These are phyloP conservation scores for Rhynchomys soricoides DNA, from an alignment of 2,113 vertebrate species.

Conservation along the genomic window DNA sequence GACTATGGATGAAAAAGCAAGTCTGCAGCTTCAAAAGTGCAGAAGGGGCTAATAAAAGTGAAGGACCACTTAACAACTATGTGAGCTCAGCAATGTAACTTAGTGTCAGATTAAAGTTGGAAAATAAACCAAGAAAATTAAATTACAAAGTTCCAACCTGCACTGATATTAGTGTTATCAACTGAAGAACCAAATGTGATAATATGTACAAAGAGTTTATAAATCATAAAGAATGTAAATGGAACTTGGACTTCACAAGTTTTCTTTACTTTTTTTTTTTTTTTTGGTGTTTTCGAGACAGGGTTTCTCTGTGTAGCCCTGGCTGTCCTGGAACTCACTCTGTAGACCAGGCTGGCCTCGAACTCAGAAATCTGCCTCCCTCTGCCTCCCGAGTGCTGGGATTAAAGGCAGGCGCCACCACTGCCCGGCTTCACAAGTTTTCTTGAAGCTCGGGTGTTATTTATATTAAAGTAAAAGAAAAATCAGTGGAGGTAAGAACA, in stretches of 20 bases:
- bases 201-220: constrained; percentile 7
- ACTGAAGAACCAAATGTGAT: background rate
- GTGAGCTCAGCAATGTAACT: background rate
- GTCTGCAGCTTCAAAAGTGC: constrained; percentile 28
- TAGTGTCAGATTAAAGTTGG: background rate
- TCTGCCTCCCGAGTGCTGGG: no score
- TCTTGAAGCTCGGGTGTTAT: constrained; percentile 26
- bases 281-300: no score
- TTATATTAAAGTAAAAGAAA: constrained; percentile 15
- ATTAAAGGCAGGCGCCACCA: no score
- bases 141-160: background rate
- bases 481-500: constrained; percentile 10
- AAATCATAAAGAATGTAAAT: constrained; percentile 10
- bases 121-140: constrained; percentile 1
- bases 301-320: no score
- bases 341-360: no score
- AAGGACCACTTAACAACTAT: background rate
- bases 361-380: no score
- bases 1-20: constrained; percentile 24
- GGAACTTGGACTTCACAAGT: background rate
- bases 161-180: background rate
- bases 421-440: constrained; percentile 8
- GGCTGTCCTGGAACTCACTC: no score
- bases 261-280: no score
- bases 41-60: background rate